phyloP scores from a whole-genome alignment of 2,113 vertebrate genomes.

The Grammomys dolichurus region DNA sequence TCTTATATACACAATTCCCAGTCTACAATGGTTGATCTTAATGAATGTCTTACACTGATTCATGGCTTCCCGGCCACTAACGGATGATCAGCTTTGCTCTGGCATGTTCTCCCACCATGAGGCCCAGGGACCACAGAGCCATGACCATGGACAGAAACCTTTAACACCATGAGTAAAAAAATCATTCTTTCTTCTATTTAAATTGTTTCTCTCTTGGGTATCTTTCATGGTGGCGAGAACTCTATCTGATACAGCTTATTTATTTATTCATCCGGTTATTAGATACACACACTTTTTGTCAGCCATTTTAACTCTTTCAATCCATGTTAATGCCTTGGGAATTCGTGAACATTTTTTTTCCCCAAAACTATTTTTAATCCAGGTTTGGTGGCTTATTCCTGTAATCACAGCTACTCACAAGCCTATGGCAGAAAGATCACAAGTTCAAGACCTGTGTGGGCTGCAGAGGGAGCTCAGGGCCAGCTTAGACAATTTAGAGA shows the following conservation, averaged over 20 bases:
- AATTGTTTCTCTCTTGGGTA: background rate
- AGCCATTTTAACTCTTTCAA: slow-evolving; percentile 9
- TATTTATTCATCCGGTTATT: background rate
- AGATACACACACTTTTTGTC: background rate
- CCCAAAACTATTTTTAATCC: background rate
- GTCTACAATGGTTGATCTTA: background rate
- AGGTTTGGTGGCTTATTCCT: background rate
- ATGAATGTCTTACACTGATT: background rate
- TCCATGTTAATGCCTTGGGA: background rate
- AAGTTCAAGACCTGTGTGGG: background rate
- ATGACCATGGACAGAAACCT: background rate
- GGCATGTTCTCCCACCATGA: background rate
- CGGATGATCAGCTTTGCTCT: background rate
- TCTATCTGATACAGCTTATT: background rate
- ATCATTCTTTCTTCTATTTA: background rate
- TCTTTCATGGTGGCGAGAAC: background rate
- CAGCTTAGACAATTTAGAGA: background rate
- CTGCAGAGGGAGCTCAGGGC: background rate
- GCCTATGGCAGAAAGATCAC: rapidly evolving
- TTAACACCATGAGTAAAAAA: background rate
- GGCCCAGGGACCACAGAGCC: background rate
- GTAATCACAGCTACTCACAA: background rate
- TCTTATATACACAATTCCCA: background rate
- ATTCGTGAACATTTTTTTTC: background rate
- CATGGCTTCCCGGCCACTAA: background rate